A percentile compares a stretch with the other conserved stretches of the same genome.
Evolutionary conservation across 2,113 vertebrate genomes (phyloP).

Genomic region (Rissa tridactyla): DNA sequence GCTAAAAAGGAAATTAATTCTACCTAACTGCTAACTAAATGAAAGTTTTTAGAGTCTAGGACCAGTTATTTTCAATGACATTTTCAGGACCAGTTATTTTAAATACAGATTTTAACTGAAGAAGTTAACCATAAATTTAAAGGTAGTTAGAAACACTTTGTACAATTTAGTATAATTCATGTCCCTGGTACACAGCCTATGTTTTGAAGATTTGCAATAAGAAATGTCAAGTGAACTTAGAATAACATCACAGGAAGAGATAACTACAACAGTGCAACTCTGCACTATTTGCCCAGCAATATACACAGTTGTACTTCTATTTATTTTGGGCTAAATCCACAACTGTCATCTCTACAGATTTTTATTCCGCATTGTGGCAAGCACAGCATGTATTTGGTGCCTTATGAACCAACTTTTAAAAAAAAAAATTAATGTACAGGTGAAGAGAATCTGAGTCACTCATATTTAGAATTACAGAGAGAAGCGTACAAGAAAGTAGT

Average conservation of each 20-base stretch:
- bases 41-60: neutral
- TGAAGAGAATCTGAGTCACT: neutral
- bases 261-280: neutral
- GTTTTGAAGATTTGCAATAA: slow-evolving; percentile 22
- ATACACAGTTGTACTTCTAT: neutral
- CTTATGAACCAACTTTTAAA: neutral
- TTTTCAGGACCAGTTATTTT: neutral
- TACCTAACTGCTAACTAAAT: neutral
- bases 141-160: neutral
- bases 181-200: neutral
- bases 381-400: neutral
- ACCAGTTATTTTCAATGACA: neutral
- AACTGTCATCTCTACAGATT: neutral
- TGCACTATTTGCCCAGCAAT: neutral
- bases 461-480: neutral
- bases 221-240: neutral
- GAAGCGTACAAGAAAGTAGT: neutral
- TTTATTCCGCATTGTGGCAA: neutral
- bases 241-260: neutral
- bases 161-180: neutral
- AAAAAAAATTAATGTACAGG: neutral
- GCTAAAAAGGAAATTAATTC: neutral
- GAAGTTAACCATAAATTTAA: neutral
- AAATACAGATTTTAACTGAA: neutral
- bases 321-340: neutral